phyloP scores from a whole-genome alignment of 2,797 vertebrate species.

The Poecilia gillii region DNA sequence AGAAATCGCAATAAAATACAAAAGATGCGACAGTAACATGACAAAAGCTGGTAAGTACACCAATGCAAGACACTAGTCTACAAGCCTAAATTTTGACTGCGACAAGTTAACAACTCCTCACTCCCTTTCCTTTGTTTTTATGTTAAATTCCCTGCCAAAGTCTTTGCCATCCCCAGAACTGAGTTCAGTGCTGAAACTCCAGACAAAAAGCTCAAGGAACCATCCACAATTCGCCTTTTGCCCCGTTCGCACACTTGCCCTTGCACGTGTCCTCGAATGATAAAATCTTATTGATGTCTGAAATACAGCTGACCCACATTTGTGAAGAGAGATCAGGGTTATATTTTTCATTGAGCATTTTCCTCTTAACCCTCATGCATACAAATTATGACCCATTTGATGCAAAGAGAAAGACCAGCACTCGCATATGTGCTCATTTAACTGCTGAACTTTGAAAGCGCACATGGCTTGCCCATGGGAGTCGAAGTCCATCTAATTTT shows the following conservation, averaged over 20 bases:
- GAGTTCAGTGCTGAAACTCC: slow-evolving; percentile 46
- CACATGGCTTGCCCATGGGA: slow-evolving; percentile 48
- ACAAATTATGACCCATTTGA: slow-evolving; percentile 62
- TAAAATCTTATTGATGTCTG: slow-evolving; percentile 68
- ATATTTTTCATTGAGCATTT: slow-evolving; percentile 58
- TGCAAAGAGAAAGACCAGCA: slow-evolving; percentile 10
- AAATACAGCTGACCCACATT: slow-evolving; percentile 63
- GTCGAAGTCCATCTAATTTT: slow-evolving; percentile 52
- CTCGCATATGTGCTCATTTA: slow-evolving; percentile 61
- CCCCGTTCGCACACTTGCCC: slow-evolving; percentile 25
- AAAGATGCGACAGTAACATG: not conserved
- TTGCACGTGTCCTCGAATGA: slow-evolving; percentile 58
- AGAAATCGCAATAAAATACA: not conserved
- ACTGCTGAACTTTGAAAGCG: slow-evolving; percentile 61
- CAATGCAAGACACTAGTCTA: not conserved
- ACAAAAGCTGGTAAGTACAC: not conserved
- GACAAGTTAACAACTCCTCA: slow-evolving; percentile 49
- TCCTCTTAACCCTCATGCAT: slow-evolving; percentile 57
- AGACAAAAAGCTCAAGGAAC: slow-evolving; percentile 10
- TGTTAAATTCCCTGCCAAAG: slow-evolving; percentile 61
- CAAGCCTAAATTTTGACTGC: not conserved
- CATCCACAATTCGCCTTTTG: slow-evolving; percentile 17
- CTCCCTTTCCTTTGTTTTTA: slow-evolving; percentile 64
- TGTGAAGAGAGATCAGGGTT: slow-evolving; percentile 36
- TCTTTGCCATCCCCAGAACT: slow-evolving; percentile 36